A percentile compares a stretch with the other conserved stretches of the same genome.
phyloP scores from a whole-genome alignment of 2,888 invertebrate species.

The Lycophotia porphyrea region DNA sequence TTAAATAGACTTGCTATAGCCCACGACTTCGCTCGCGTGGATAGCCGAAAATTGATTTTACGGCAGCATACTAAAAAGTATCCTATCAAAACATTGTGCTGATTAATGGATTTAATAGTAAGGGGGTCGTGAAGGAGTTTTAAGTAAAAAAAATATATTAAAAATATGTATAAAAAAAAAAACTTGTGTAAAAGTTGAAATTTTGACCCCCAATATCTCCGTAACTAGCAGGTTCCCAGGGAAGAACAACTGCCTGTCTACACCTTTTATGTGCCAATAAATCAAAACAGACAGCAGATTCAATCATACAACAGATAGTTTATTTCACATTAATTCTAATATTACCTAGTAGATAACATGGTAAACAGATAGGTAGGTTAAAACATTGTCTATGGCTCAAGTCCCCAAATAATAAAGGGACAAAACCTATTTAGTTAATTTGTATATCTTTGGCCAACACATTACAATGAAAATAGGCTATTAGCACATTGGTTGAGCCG shows the following conservation, averaged over 20 bases:
- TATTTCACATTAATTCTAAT: background rate
- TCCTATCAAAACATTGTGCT: too few relatives aligned
- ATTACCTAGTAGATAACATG: background rate
- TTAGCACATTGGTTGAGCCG: slow-evolving; percentile 66
- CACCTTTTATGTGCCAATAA: background rate
- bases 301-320: background rate
- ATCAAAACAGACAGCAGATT: background rate
- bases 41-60: background rate
- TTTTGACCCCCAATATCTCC: too few relatives aligned
- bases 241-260: too few relatives aligned
- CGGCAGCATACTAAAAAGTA: background rate
- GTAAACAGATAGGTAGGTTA: background rate
- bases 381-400: background rate
- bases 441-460: slow-evolving; percentile 42
- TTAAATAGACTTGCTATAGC: background rate
- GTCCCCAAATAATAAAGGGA: background rate
- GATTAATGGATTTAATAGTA: too few relatives aligned
- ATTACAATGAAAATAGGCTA: slow-evolving; percentile 68
- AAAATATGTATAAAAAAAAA: too few relatives aligned
- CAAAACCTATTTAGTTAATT: slow-evolving; percentile 41
- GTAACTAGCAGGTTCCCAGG: too few relatives aligned
- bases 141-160: too few relatives aligned
- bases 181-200: too few relatives aligned
- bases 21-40: background rate
- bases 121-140: too few relatives aligned